Evolutionary conservation across 2,888 invertebrate species (phyloP), one percentile per base, ranked within the genome.

Genomic region (Zaprionus lineosus): DNA sequence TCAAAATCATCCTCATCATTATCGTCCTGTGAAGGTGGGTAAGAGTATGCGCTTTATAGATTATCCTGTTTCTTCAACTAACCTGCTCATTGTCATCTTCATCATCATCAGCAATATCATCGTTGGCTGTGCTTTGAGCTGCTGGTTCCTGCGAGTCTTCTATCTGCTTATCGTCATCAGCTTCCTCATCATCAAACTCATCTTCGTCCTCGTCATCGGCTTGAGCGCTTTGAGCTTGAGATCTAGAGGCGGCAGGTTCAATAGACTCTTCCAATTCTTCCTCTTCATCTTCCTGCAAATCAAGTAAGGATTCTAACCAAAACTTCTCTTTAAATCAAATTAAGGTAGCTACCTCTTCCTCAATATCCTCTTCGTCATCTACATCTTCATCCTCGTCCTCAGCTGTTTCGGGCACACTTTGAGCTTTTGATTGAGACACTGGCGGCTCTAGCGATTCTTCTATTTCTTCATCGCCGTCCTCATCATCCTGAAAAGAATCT

Each of bases 1-100:
- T 90, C 88, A 16, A 89, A 86, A 36, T 81, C 79, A 2, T 89
- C 88, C 37, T 78, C 79, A 1, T 89, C 88, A 26, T 88, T 88
- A 16, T 90, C 87, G 91, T 91, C 81, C 50, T 77, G 29, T 0
- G 14, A 36, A 37, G 5, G 3, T 0, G 12, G 21, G 4, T 34
- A 15, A 39, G 3, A n/a, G n/a, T n/a, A n/a, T n/a, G n/a, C n/a
- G n/a, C n/a, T n/a, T 6, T 3, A 2, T 1, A 9, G 2, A 9
- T 28, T n/a, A n/a, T n/a, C n/a, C n/a, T n/a, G n/a, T n/a, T n/a
- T 37, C 0, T 11, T 8, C 0, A 9, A 11, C 12, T 3, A 0
- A 59, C 67, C 59, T 64, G 52, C 1, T 70, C 44, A 18, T 62
- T 51, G 2, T 53, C 64, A 21, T 55, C 56, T 2, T 66, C 60